Evolutionary conservation across 2,113 vertebrate species (phyloP).

Genomic region (Miniopterus natalensis): DNA sequence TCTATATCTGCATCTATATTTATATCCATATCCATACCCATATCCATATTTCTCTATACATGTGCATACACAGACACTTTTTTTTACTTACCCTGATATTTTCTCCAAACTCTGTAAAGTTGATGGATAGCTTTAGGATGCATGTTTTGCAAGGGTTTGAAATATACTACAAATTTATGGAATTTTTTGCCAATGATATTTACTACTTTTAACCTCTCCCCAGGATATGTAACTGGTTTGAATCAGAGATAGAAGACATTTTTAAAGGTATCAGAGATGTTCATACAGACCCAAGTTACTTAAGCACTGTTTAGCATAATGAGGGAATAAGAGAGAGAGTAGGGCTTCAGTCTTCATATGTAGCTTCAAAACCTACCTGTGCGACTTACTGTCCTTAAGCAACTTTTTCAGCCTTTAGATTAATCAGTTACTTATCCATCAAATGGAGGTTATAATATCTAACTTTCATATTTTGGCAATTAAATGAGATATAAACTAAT

Average conservation of each 20-base stretch:
- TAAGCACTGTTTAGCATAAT: not conserved
- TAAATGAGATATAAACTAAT: not conserved
- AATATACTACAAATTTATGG: not conserved
- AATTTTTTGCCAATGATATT: not conserved
- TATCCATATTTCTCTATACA: not conserved
- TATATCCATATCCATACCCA: not conserved
- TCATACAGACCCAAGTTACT: not conserved
- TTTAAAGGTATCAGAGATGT: not conserved
- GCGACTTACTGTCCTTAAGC: not conserved
- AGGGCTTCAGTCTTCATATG: not conserved
- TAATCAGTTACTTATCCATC: not conserved
- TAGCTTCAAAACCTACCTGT: not conserved
- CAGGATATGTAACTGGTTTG: not conserved
- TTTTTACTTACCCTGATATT: not conserved
- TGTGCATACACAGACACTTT: not conserved
- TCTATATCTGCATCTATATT: not conserved
- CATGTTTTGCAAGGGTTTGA: not conserved
- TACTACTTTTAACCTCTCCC: not conserved
- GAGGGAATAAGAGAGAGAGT: not conserved
- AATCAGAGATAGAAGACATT: not conserved
- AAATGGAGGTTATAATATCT: not conserved
- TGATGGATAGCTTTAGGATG: not conserved
- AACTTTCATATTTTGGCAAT: not conserved
- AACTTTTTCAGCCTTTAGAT: not conserved
- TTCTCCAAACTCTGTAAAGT: not conserved